These are phyloP conservation scores for Sylvicola cinctus DNA, from an alignment of 2,888 invertebrate species.

Conservation along the genomic window DNA sequence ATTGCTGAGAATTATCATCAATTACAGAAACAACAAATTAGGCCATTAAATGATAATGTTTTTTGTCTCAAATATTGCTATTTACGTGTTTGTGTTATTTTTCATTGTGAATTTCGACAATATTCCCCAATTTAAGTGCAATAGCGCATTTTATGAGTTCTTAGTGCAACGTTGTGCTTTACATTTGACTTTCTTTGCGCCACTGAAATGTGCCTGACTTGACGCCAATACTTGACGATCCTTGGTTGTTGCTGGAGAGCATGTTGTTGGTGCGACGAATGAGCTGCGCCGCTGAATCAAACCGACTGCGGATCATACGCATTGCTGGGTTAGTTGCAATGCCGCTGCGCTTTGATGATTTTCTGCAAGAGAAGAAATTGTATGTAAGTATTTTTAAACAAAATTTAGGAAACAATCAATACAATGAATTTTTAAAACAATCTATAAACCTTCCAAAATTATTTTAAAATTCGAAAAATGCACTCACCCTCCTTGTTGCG, in stretches of 20 bases:
- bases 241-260: slow-evolving; percentile 21
- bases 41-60: too few species aligned
- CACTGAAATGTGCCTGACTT: slow-evolving; percentile 28
- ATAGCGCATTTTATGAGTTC: too few species aligned
- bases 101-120: too few species aligned
- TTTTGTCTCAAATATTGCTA: too few species aligned
- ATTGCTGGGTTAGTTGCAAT: slow-evolving; percentile 74
- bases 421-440: background rate
- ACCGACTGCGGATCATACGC: slow-evolving; percentile 40
- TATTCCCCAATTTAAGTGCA: too few species aligned
- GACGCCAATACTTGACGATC: slow-evolving; percentile 27
- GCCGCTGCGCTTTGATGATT: slow-evolving; percentile 60
- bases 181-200: slow-evolving; percentile 18
- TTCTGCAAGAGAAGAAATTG: slow-evolving; percentile 15
- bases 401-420: slow-evolving; percentile 3
- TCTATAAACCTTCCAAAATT: background rate
- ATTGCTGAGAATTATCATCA: too few species aligned
- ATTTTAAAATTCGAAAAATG: background rate
- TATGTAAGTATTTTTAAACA: too few species aligned
- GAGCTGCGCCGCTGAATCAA: slow-evolving; percentile 26
- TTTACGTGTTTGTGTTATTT: too few species aligned
- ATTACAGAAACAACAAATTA: too few species aligned
- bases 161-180: too few species aligned
- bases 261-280: slow-evolving; percentile 26
- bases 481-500: slow-evolving; percentile 9